These are phyloP conservation scores for Proteles cristata DNA, from an alignment of 2,113 vertebrate genomes.

Conservation along the genomic window DNA sequence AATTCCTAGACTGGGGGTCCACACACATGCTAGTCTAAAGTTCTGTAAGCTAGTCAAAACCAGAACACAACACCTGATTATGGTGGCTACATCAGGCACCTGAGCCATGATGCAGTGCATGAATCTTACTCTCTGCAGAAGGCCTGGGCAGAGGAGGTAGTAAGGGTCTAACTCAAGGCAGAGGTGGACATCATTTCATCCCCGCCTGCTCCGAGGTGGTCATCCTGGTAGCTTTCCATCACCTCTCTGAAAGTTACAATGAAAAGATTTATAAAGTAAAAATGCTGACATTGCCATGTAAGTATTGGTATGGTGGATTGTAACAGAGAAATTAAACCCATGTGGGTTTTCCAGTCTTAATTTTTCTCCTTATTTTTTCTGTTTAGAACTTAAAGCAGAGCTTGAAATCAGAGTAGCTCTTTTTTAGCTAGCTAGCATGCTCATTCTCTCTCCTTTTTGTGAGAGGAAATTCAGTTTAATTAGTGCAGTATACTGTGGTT, in stretches of 20 bases:
- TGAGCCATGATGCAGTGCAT: not conserved
- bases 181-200: not conserved
- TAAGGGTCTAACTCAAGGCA: not conserved
- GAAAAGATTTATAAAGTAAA: not conserved
- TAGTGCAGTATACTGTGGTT: not conserved
- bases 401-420: not conserved
- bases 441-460: not conserved
- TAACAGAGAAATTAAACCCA: not conserved
- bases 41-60: not conserved
- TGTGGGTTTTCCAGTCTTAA: not conserved
- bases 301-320: not conserved
- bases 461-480: not conserved
- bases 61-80: not conserved
- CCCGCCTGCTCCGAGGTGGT: rapidly evolving
- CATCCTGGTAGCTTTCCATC: not conserved
- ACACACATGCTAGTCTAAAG: not conserved
- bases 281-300: not conserved
- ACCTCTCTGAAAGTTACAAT: not conserved
- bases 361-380: not conserved
- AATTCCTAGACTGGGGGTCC: not conserved
- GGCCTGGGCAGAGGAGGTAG: not conserved
- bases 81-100: not conserved
- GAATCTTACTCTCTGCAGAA: not conserved
- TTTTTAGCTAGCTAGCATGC: not conserved
- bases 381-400: not conserved